A percentile compares a stretch with the other conserved stretches of the same genome.
These are phyloP conservation scores for Tenthredo livida DNA, from an alignment of 2,888 invertebrate species.

Conservation along the genomic window DNA sequence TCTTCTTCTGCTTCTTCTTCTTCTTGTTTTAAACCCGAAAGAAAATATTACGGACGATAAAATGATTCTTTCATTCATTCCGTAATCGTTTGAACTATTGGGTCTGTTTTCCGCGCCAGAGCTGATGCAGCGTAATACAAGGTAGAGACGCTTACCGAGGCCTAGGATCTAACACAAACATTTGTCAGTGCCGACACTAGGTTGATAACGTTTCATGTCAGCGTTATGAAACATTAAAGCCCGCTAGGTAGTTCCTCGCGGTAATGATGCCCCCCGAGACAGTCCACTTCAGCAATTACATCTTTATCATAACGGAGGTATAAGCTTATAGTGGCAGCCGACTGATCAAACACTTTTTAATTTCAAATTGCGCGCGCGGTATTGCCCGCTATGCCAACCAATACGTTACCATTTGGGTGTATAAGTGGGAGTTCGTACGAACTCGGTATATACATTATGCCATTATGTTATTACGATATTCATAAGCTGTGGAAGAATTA, in stretches of 20 bases:
- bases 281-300: slow-evolving; percentile 46
- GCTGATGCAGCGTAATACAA: not conserved
- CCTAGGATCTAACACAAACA: slow-evolving; percentile 33
- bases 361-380: not conserved
- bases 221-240: slow-evolving; percentile 44
- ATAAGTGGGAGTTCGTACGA: not conserved
- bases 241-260: not conserved
- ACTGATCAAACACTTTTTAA: slow-evolving; percentile 39
- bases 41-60: no score
- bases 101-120: not conserved
- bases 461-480: slow-evolving; percentile 31
- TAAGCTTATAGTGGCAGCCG: not conserved
- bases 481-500: not conserved
- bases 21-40: no score
- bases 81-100: not conserved
- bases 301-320: slow-evolving; percentile 28
- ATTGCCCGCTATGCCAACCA: not conserved
- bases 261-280: slow-evolving; percentile 46
- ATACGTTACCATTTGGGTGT: not conserved
- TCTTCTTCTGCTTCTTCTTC: no score
- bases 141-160: not conserved
- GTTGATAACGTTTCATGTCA: slow-evolving; percentile 43
- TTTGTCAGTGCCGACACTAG: slow-evolving; percentile 23
- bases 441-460: slow-evolving; percentile 5
- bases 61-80: not conserved